Conservation (phyloP, 2,888 invertebrate genomes). For the Troilus luridus region DNA sequence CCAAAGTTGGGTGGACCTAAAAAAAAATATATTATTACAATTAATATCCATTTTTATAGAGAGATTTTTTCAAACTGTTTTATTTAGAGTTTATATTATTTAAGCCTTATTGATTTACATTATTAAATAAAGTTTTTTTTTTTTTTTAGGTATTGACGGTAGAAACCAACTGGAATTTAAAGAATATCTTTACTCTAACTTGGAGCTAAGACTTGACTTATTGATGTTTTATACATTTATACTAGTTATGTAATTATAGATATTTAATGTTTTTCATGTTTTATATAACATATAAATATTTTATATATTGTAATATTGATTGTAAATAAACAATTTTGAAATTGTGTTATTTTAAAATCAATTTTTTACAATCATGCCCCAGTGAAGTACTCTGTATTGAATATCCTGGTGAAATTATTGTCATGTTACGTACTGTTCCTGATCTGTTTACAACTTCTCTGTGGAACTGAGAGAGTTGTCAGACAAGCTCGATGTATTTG, state of each 20-base stretch:
- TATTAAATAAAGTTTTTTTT: background rate
- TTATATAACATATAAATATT: background rate
- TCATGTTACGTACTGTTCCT: too few species aligned
- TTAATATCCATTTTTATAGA: background rate
- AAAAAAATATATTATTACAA: background rate
- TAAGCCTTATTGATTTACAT: background rate
- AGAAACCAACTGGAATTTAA: conserved; percentile 48
- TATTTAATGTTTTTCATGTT: conserved; percentile 10
- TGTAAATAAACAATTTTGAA: conserved; percentile 13
- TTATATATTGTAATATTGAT: conserved; percentile 41
- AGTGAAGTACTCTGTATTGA: too few species aligned
- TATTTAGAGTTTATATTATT: background rate
- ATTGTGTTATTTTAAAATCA: background rate
- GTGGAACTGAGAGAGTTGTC: too few species aligned
- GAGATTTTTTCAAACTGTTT: background rate
- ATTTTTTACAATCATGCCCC: too few species aligned
- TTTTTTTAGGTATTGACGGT: conserved; percentile 38
- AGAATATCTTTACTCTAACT: conserved; percentile 16
- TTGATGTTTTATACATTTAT: background rate
- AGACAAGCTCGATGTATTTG: too few species aligned
- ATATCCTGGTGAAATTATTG: too few species aligned
- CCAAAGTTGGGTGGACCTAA: too few species aligned
- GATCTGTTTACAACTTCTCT: too few species aligned
- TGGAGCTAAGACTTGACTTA: conserved; percentile 34
- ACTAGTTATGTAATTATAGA: conserved; percentile 17